Conservation (phyloP, 1,140 invertebrate genomes). For the Diabrotica undecimpunctata region DNA sequence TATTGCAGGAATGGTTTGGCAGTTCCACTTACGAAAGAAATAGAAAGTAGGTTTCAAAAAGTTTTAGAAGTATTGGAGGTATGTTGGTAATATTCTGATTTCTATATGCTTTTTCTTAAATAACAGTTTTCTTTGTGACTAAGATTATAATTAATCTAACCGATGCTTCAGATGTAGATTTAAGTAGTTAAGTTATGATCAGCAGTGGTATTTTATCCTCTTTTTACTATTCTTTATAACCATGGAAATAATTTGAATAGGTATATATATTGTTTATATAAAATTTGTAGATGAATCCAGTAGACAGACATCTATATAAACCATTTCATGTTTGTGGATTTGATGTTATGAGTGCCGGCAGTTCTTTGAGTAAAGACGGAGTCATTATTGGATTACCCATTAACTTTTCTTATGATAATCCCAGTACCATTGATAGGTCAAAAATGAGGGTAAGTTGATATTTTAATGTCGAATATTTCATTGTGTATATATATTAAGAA, state of each 20-base stretch:
- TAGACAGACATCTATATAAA: slow-evolving; percentile 46
- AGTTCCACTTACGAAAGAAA: slow-evolving; percentile 44
- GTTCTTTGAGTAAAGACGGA: slow-evolving; percentile 48
- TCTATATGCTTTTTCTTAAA: too few relatives aligned
- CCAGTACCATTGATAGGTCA: slow-evolving; percentile 49
- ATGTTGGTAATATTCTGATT: slow-evolving; percentile 12
- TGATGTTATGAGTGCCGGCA: slow-evolving; percentile 57
- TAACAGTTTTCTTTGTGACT: too few relatives aligned
- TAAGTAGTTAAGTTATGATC: too few relatives aligned
- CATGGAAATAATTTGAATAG: too few relatives aligned
- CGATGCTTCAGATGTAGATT: too few relatives aligned
- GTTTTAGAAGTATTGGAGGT: slow-evolving; percentile 51
- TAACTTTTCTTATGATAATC: slow-evolving; percentile 55
- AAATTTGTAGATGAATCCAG: slow-evolving; percentile 46
- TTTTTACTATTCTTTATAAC: too few relatives aligned
- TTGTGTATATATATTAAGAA: slow-evolving; percentile 6
- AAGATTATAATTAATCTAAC: too few relatives aligned
- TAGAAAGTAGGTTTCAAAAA: slow-evolving; percentile 48
- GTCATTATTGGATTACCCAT: slow-evolving; percentile 61
- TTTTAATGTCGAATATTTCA: slow-evolving; percentile 20
- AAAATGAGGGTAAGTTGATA: slow-evolving; percentile 52
- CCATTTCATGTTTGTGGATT: slow-evolving; percentile 64
- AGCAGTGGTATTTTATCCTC: too few relatives aligned
- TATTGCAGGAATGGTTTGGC: slow-evolving; percentile 49
- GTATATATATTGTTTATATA: neutral